Evolutionary conservation across 2,797 vertebrate species (phyloP).

Genomic region (Tenualosa thibaudeaui): DNA sequence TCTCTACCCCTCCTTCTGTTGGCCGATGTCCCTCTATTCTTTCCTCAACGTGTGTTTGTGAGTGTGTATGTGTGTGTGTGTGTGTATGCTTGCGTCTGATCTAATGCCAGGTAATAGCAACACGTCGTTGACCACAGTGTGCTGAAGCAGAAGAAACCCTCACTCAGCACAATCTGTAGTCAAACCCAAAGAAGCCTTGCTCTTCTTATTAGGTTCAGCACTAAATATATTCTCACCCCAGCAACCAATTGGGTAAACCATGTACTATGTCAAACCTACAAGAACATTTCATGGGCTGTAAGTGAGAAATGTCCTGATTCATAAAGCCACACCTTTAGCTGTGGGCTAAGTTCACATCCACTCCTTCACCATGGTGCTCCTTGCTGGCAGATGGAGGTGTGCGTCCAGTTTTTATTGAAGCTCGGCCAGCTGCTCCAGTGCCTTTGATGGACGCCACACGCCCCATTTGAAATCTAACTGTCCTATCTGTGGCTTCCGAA

Average conservation of each 20-base stretch:
- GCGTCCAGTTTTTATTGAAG: background rate
- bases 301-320: background rate
- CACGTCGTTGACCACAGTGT: background rate
- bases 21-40: conserved; percentile 1
- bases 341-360: background rate
- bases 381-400: background rate
- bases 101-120: background rate
- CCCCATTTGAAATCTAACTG: background rate
- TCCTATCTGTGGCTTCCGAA: background rate
- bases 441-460: background rate
- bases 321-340: background rate
- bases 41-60: background rate
- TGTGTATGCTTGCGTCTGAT: background rate
- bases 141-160: background rate
- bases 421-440: background rate
- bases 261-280: conserved; percentile 20
- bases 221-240: background rate
- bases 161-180: background rate
- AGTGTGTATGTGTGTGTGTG: background rate
- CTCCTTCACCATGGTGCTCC: too few species aligned
- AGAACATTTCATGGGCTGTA: background rate
- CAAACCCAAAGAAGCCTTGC: background rate
- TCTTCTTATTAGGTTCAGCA: background rate
- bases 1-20: conserved; percentile 3
- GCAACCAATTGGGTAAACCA: background rate